Evolutionary conservation across 2,797 vertebrate genomes (phyloP), one percentile per base, ranked within the genome.

Genomic region (Peromyscus nudipes): DNA sequence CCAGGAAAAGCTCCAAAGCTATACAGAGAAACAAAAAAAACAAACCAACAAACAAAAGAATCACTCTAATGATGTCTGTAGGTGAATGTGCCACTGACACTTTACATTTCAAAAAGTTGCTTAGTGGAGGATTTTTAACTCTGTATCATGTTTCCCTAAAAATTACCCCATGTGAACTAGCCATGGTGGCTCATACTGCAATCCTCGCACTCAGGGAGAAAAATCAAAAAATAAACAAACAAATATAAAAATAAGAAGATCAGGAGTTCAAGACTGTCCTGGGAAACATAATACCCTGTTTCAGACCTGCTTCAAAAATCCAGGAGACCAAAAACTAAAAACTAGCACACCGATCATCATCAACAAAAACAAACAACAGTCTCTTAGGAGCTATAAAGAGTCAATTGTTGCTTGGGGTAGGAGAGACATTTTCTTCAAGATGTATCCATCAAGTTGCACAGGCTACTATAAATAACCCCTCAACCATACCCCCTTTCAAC

Each of bases 51-150:
- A 13, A 52, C 52, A 52, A 52, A 55, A 62, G 3, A 46, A 31
- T 65, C 46, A n/a, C 21, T 25, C 62, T n/a, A 67, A 43, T 1
- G 43, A 27, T 55, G 1, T 82, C 34, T 83, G 12, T 69, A 25
- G 80, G 40, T 34, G 13, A 77, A 8, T 83, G 11, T 17, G 4
- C 6, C 40, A 6, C 9, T 82, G 60, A 79, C 40, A 34, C 43
- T 19, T 80, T 86, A 16, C 67, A 86, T 14, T 89, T 75, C 40
- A 52, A 94, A 95, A 37, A 29, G n/a, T 81, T 46, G 29, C 3
- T 73, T 93, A 83, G 64, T 52, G 4, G 14, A 87, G 25, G 89
- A 69, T 1, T 40, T 67, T 77, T 29, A 52, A 95, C 94, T 94
- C 25, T 14, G 1, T 6, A 92, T 73, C 37, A 40, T 23, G 81